Evolutionary conservation across 2,797 vertebrate genomes (phyloP).

Genomic region (Rhinatrema bivittatum): DNA sequence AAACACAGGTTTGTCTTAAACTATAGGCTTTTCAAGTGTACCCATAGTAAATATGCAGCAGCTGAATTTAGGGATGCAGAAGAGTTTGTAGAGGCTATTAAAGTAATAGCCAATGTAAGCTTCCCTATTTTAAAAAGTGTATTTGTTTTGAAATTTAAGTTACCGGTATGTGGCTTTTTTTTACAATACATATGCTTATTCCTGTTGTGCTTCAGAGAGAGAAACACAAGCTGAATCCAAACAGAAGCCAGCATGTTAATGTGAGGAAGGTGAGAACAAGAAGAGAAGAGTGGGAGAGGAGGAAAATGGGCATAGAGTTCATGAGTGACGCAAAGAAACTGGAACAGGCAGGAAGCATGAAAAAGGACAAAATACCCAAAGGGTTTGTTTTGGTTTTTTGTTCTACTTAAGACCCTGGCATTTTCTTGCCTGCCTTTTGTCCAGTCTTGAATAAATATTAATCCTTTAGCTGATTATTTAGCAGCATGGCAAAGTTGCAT

Average conservation of each 20-base stretch:
- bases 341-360: slow-evolving; percentile 53
- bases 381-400: slow-evolving; percentile 54
- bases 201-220: slow-evolving; percentile 57
- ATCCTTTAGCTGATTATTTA: slow-evolving; percentile 14
- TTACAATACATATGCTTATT: slow-evolving; percentile 34
- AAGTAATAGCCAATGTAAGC: background rate
- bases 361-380: slow-evolving; percentile 51
- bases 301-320: slow-evolving; percentile 71
- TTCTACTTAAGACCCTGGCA: slow-evolving; percentile 40
- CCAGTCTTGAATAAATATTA: slow-evolving; percentile 19
- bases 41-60: no score
- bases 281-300: slow-evolving; percentile 67
- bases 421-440: slow-evolving; percentile 44
- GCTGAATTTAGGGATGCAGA: background rate
- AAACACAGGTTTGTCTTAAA: no score
- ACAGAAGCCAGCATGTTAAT: slow-evolving; percentile 57
- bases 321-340: slow-evolving; percentile 59
- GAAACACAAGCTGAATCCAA: slow-evolving; percentile 66
- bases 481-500: slow-evolving; percentile 22
- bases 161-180: slow-evolving; percentile 6
- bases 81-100: background rate
- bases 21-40: no score
- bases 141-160: no score
- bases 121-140: background rate
- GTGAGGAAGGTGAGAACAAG: slow-evolving; percentile 65